Evolutionary conservation across 2,888 invertebrate genomes (phyloP), one percentile per base, ranked within the genome.

Genomic region (Drosophila melanocephala): DNA sequence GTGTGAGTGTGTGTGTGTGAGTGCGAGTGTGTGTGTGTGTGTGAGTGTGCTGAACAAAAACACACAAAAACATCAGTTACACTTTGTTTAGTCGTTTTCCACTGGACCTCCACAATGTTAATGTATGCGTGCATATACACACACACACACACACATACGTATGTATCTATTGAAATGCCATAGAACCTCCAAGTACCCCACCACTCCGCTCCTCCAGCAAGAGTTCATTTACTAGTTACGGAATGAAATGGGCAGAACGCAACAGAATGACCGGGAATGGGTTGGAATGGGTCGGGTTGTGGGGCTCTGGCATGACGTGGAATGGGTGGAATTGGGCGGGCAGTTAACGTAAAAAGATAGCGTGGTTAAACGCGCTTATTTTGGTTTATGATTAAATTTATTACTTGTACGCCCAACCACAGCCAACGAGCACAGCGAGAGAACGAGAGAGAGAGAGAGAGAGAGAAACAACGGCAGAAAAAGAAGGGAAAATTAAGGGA

Each of bases 351-450:
- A 66, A 87, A 89, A 77, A 88, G 90, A 89, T 87, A 85, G 87
- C 90, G 90, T 87, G 90, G 90, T 83, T 87, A 89, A 88, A 76
- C 81, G 90, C 90, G 88, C 83, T 87, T 89, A 87, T 89, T 87
- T 87, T 83, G 81, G 90, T 89, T 89, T 89, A 88, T 89, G 88
- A 89, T 87, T 89, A 85, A 87, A 87, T 87, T 87, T 87, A 87
- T 89, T 87, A 89, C 90, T 75, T 87, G 83, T 87, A 87, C 85
- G 78, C 83, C 83, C 83, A 84, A 88, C 81, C 87, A 81, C 89
- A 86, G 72, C 63, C 64, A 58, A 58, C 58, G 58, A 33, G 58
- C 58, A 44, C 1, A 56, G 37, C 28, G 35, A 59, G 16, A 22
- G 14, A 59, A 30, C 22, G 37, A 58, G 37, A 63, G 58, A 16